Base-by-base conservation (phyloP, 2,113 vertebrate species). In the Dicentrarchus labrax region DNA sequence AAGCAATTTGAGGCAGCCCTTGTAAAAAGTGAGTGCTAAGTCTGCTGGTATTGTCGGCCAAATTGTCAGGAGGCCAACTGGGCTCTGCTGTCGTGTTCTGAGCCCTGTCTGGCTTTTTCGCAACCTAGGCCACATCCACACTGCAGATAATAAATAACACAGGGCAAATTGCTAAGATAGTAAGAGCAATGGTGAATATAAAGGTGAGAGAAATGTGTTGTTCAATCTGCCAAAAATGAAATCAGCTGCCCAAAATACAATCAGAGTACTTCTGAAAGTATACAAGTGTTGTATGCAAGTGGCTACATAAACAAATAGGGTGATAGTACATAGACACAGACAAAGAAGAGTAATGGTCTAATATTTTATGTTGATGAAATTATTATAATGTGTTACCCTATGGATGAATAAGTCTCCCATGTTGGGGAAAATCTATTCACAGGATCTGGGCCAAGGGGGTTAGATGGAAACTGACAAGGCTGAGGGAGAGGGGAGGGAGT, bases 1-100 rank as follows among this genome's bases (percentile, higher is more conserved):
- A 93, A 93, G 92, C 89, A 92, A 94, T 92, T 95, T 93, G 90
- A 93, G 84, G 90, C 92, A 84, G 89, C 70, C 85, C 86, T 94
- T 92, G 90, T 94, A 93, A 94, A 91, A 95, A 94, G 88, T 91
- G 90, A 93, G 94, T 81, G 91, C 91, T 95, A 95, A 95, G 92
- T 92, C 90, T 90, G 88, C 86, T 91, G 86, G 89, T 91, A 88
- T 90, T 93, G 93, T 94, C 87, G 66, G 94, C 93, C 91, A 95
- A 93, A 92, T 94, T 94, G 94, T 95, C 91, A 85, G 74, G 45
- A 83, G 86, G 94, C 95, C 94, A 96, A 93, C 89, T 95, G 90
- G 90, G 90, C 89, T 92, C 80, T 82, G 84, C 90, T 87, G 85
- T 90, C 80, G 76, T 87, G 88, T 88, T 91, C 88, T 87, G 88